Conservation (phyloP, 2,113 vertebrate species). For the Capra hircus region DNA sequence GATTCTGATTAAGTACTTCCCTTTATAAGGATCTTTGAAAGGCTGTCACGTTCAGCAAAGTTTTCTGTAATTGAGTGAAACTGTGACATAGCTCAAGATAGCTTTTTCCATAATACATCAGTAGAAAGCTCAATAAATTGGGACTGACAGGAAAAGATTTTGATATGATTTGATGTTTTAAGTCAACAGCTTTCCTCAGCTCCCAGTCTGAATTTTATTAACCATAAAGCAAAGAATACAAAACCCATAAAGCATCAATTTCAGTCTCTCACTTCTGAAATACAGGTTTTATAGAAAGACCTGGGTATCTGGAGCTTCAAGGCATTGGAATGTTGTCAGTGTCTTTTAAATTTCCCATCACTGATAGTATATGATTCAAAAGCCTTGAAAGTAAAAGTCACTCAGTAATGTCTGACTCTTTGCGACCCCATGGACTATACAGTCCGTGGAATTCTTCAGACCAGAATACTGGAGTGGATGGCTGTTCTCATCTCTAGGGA, state of each 20-base stretch:
- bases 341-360: not conserved
- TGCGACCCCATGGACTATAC: not conserved
- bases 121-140: not conserved
- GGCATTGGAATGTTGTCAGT: not conserved
- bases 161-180: constrained; percentile 57
- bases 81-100: constrained; percentile 13
- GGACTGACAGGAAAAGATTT: constrained; percentile 25
- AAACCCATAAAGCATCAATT: not conserved
- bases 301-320: not conserved
- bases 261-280: constrained; percentile 3
- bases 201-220: constrained; percentile 44
- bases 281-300: not conserved
- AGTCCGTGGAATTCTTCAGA: not conserved
- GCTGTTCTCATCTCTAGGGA: not conserved
- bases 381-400: not conserved
- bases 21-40: not conserved
- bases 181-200: constrained; percentile 34
- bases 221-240: not conserved
- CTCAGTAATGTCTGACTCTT: not conserved
- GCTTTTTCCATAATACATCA: constrained; percentile 8
- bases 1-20: not conserved
- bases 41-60: not conserved
- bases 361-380: not conserved
- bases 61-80: constrained; percentile 39
- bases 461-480: not conserved